Evolutionary conservation across 2,888 invertebrate genomes (phyloP).

Genomic region (Drosophila anceps): DNA sequence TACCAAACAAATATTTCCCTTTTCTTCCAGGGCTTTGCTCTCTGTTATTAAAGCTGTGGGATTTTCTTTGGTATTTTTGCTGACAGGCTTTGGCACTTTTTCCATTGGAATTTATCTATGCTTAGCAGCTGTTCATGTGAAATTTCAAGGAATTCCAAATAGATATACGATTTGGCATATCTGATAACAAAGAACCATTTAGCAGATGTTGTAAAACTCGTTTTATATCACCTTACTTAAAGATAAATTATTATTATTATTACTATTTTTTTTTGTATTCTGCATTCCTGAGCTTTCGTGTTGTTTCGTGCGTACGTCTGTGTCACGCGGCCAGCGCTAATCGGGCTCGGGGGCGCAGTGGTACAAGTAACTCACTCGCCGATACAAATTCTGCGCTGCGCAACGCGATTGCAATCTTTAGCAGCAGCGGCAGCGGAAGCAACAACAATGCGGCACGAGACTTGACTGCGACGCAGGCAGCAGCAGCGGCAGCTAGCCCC

Average conservation of each 20-base stretch:
- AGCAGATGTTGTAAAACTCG: slow-evolving; percentile 3
- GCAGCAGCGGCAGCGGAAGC: slow-evolving; percentile 50
- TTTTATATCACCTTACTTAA: slow-evolving; percentile 5
- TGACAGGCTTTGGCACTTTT: background rate
- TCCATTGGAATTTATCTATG: slow-evolving; percentile 6
- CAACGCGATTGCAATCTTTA: slow-evolving; percentile 81
- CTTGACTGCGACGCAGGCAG: slow-evolving; percentile 44
- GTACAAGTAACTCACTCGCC: slow-evolving; percentile 65
- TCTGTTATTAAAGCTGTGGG: background rate
- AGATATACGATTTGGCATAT: slow-evolving; percentile 9
- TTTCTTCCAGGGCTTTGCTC: background rate
- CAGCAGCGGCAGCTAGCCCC: slow-evolving; percentile 31
- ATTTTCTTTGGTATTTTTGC: slow-evolving; percentile 1
- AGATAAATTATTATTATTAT: background rate
- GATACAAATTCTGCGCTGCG: slow-evolving; percentile 78
- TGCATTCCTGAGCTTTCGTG: slow-evolving; percentile 5
- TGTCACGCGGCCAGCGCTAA: slow-evolving; percentile 43
- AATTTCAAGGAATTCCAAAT: background rate
- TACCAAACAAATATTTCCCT: background rate
- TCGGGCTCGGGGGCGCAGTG: slow-evolving; percentile 59
- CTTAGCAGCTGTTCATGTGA: slow-evolving; percentile 1
- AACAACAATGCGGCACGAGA: slow-evolving; percentile 69
- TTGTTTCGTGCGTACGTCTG: slow-evolving; percentile 2
- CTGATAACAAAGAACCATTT: slow-evolving; percentile 7
- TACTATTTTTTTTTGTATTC: background rate